phyloP scores from a whole-genome alignment of 53 echinoderm and acorn worm species.

The Zoroaster sp. region DNA sequence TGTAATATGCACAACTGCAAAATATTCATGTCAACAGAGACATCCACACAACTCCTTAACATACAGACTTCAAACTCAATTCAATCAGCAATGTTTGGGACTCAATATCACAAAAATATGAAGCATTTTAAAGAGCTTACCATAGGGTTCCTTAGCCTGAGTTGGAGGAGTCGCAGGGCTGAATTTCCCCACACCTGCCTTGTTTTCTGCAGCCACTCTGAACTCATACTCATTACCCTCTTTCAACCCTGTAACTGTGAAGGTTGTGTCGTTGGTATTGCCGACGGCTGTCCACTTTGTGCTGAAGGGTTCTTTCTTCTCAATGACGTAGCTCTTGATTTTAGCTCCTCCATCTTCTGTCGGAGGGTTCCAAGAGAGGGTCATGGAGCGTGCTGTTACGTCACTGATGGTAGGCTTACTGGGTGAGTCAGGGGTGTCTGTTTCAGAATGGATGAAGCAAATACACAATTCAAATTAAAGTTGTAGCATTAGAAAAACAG shows the following conservation, averaged over 20 bases:
- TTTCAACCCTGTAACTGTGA: conserved; percentile 71
- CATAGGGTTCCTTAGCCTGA: conserved; percentile 82
- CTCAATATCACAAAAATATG: too few relatives aligned
- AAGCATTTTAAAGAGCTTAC: too few relatives aligned
- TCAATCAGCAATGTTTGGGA: too few relatives aligned
- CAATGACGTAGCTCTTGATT: conserved; percentile 80
- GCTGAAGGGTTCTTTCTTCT: conserved; percentile 85
- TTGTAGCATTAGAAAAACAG: too few relatives aligned
- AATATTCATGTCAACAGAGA: too few relatives aligned
- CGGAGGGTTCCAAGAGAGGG: conserved; percentile 56
- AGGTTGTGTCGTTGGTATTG: conserved; percentile 58
- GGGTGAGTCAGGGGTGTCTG: conserved; percentile 54
- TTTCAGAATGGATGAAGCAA: neutral
- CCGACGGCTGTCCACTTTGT: conserved; percentile 70
- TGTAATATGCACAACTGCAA: too few relatives aligned
- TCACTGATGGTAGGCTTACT: conserved; percentile 60
- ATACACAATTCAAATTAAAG: too few relatives aligned
- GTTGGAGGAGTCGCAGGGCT: conserved; percentile 68
- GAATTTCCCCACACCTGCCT: conserved; percentile 80
- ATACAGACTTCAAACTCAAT: too few relatives aligned
- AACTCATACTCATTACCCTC: conserved; percentile 89
- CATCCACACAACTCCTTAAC: too few relatives aligned
- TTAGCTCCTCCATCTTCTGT: conserved; percentile 44
- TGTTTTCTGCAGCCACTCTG: conserved; percentile 90
- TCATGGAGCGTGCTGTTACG: conserved; percentile 41